Conservation (phyloP, 2,888 invertebrate genomes). For the Volucella bombylans region DNA sequence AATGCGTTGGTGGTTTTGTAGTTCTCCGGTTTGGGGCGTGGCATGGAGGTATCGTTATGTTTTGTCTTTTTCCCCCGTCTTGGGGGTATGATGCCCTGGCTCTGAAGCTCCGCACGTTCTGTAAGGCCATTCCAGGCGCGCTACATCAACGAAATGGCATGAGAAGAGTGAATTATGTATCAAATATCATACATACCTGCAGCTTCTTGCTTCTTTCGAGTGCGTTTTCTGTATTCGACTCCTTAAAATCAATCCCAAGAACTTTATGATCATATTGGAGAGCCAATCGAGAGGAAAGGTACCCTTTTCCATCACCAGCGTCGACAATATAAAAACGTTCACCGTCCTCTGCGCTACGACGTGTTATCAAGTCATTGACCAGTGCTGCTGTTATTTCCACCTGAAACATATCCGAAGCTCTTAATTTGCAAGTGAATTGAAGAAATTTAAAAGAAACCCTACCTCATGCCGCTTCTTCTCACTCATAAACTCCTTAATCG, state of each 20-base stretch:
- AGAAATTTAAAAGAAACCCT: constrained; percentile 10
- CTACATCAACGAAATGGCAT: constrained; percentile 78
- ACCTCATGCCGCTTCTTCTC: constrained; percentile 92
- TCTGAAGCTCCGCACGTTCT: constrained; percentile 83
- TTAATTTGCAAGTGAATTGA: constrained; percentile 6
- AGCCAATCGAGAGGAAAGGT: constrained; percentile 89
- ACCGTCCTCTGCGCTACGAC: background rate
- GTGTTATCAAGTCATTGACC: constrained; percentile 83
- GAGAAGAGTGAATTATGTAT: background rate
- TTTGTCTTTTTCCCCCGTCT: constrained; percentile 77
- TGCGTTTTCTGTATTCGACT: constrained; percentile 87
- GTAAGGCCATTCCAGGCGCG: constrained; percentile 85
- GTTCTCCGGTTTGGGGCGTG: constrained; percentile 73
- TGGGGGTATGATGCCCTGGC: constrained; percentile 80
- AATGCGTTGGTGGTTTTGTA: constrained; percentile 86
- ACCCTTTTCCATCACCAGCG: constrained; percentile 95
- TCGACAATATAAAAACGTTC: constrained; percentile 86
- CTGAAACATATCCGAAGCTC: constrained; percentile 77
- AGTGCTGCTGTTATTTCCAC: constrained; percentile 87
- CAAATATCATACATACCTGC: constrained; percentile 76
- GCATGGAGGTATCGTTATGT: background rate
- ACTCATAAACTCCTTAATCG: constrained; percentile 88
- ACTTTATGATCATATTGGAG: constrained; percentile 88
- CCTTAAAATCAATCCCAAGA: constrained; percentile 91
- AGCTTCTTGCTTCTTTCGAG: constrained; percentile 82